Percentiles rank a stretch among this genome's conserved stretches.
Evolutionary conservation across 35 echinoderm and acorn worm species (phyloP).

Genomic region (Ophioderma brevispina): DNA sequence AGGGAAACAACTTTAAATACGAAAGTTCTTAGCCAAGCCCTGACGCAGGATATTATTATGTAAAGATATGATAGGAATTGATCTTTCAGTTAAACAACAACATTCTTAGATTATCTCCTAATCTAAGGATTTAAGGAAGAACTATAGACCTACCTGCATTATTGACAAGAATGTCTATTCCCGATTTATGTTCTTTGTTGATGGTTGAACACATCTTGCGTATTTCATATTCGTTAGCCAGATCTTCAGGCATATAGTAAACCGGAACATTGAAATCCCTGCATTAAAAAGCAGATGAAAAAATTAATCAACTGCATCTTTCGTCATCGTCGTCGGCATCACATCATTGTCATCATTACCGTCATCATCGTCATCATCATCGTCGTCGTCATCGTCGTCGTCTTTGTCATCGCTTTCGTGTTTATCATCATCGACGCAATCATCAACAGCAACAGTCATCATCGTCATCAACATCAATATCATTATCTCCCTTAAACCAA

Average conservation of each 20-base stretch:
- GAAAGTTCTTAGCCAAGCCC: no score
- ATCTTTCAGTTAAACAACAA: no score
- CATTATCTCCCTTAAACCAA: no score
- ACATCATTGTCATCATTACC: neutral
- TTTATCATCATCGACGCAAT: no score
- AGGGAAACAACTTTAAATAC: no score
- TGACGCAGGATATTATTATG: no score
- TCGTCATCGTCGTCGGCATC: neutral
- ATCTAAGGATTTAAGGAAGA: no score
- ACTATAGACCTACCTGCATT: conserved; percentile 49
- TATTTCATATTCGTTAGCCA: conserved; percentile 9
- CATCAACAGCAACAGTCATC: no score
- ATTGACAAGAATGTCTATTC: conserved; percentile 49
- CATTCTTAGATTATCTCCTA: no score
- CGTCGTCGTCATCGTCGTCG: neutral
- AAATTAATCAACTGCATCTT: neutral
- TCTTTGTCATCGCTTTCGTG: neutral
- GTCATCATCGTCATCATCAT: neutral
- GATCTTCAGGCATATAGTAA: neutral
- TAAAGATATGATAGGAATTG: no score
- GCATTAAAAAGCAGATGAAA: neutral
- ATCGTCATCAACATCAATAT: no score
- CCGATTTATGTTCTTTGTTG: neutral
- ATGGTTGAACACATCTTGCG: neutral
- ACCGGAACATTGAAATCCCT: conserved; percentile 13